Percentiles rank a stretch among this genome's conserved stretches.
Conservation (phyloP, 2,888 invertebrate genomes). For the Clepsis dumicolana region DNA sequence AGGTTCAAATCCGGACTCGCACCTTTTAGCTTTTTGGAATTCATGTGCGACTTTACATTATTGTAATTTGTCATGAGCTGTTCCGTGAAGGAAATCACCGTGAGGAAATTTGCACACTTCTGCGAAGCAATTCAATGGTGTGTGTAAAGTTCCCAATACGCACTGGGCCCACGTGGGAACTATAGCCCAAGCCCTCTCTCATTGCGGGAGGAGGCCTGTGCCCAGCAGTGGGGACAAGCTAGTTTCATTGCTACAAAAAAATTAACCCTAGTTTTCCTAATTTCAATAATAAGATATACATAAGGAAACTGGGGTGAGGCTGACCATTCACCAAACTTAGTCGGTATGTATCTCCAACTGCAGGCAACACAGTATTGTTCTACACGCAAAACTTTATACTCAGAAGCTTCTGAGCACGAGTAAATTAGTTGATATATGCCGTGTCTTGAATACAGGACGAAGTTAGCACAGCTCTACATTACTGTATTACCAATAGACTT, state of each 20-base stretch:
- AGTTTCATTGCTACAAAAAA: neutral
- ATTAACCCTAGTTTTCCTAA: neutral
- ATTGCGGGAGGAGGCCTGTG: too few species aligned
- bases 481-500: neutral
- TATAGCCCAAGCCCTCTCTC: too few species aligned
- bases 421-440: conserved; percentile 16
- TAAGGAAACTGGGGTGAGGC: conserved; percentile 3
- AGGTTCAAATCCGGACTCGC: too few species aligned
- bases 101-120: too few species aligned
- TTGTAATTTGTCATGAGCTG: too few species aligned
- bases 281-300: neutral
- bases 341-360: conserved; percentile 11
- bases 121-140: too few species aligned
- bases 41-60: too few species aligned
- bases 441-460: conserved; percentile 14
- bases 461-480: neutral
- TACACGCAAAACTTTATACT: conserved; percentile 11
- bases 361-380: conserved; percentile 12
- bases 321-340: neutral
- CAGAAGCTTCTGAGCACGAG: neutral
- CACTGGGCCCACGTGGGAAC: too few species aligned
- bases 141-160: too few species aligned
- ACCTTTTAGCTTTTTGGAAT: too few species aligned
- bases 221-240: too few species aligned
- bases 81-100: too few species aligned